A percentile compares a stretch with the other conserved stretches of the same genome.
phyloP scores from a whole-genome alignment of 2,888 invertebrate genomes.

The Diplolepis rosae region DNA sequence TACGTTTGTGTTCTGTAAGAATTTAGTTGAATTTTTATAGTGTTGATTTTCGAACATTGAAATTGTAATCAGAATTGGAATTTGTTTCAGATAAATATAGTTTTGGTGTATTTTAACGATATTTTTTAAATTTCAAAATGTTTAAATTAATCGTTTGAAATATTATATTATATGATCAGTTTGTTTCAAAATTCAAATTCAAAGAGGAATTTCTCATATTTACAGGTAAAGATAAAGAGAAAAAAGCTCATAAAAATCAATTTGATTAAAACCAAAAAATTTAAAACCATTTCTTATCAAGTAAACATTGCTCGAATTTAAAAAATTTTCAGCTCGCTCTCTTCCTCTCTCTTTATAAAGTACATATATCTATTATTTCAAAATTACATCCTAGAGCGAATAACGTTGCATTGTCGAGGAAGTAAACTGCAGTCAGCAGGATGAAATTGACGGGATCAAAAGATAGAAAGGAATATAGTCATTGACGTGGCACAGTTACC shows the following conservation, averaged over 20 bases:
- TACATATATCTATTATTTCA: not conserved
- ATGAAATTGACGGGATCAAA: not conserved
- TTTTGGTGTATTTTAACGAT: too few relatives aligned
- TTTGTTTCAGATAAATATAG: too few relatives aligned
- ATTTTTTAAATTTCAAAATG: too few relatives aligned
- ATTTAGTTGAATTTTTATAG: too few relatives aligned
- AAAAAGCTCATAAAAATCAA: conserved; percentile 8
- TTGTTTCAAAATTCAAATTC: too few relatives aligned
- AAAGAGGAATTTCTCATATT: not conserved
- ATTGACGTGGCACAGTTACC: not conserved
- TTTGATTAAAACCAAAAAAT: not conserved
- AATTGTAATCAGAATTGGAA: too few relatives aligned
- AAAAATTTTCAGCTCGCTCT: not conserved
- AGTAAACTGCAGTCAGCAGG: not conserved
- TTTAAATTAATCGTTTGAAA: too few relatives aligned
- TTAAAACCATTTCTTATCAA: conserved; percentile 7
- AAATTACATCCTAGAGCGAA: conserved; percentile 1
- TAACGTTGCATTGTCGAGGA: conserved; percentile 9
- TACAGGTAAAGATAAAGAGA: conserved; percentile 18
- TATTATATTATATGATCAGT: too few relatives aligned
- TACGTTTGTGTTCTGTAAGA: too few relatives aligned
- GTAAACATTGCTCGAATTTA: conserved; percentile 1
- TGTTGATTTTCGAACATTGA: too few relatives aligned
- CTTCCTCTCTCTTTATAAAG: too few relatives aligned
- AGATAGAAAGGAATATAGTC: not conserved